These are phyloP conservation scores for Teinopalpus imperialis DNA, from an alignment of 2,888 invertebrate species.

Conservation along the genomic window DNA sequence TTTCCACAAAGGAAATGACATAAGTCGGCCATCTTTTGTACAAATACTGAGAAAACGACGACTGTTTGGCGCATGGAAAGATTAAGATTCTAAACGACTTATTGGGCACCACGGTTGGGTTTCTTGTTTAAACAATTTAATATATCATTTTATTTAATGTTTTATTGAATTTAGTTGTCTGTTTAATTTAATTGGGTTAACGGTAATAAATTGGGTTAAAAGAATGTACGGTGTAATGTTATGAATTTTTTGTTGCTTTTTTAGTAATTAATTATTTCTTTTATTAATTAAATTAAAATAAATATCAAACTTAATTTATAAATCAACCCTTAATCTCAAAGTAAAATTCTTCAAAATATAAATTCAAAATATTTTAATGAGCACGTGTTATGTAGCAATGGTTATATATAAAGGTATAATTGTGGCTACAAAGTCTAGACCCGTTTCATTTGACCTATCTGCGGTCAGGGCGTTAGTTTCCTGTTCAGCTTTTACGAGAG, in stretches of 20 bases:
- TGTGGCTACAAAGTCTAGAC: slow-evolving; percentile 31
- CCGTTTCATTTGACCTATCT: slow-evolving; percentile 54
- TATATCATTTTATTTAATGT: too few species aligned
- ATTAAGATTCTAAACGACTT: slow-evolving; percentile 30
- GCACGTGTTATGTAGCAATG: slow-evolving; percentile 23
- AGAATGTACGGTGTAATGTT: too few species aligned
- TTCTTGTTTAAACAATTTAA: too few species aligned
- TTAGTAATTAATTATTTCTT: too few species aligned
- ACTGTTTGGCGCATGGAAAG: slow-evolving; percentile 47
- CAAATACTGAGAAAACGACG: slow-evolving; percentile 56
- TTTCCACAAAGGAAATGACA: slow-evolving; percentile 60
- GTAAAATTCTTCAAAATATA: too few species aligned
- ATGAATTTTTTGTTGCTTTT: too few species aligned
- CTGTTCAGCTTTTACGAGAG: slow-evolving; percentile 47
- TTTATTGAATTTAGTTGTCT: too few species aligned
- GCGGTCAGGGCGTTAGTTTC: slow-evolving; percentile 73
- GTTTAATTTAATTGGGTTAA: too few species aligned
- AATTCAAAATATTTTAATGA: background rate
- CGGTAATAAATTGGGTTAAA: too few species aligned
- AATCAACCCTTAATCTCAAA: too few species aligned
- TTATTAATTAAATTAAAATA: too few species aligned
- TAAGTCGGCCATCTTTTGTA: slow-evolving; percentile 56
- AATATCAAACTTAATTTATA: too few species aligned
- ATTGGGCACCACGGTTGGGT: background rate
- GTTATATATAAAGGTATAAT: slow-evolving; percentile 26